A percentile compares a stretch with the other conserved stretches of the same genome.
phyloP scores from a whole-genome alignment of 2,888 invertebrate genomes.

The Drosophila kuntzei region DNA sequence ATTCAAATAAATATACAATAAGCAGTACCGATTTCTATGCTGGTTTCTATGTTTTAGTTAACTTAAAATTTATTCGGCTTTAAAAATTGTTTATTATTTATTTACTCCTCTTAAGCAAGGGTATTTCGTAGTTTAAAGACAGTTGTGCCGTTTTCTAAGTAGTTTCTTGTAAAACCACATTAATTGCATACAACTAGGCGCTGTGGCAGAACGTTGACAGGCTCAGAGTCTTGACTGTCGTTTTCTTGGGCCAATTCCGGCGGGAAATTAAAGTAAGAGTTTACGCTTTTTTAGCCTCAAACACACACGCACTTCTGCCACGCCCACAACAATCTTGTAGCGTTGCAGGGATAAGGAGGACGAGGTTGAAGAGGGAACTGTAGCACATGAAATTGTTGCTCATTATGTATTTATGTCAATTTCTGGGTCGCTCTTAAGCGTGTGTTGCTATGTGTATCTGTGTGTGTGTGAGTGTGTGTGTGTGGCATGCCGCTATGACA shows the following conservation, averaged over 20 bases:
- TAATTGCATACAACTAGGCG: conserved; percentile 73
- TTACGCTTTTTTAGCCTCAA: conserved; percentile 73
- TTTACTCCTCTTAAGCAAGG: conserved; percentile 6
- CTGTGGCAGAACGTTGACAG: conserved; percentile 65
- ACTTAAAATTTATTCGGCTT: too few relatives aligned
- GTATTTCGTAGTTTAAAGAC: conserved; percentile 17
- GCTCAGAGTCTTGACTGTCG: conserved; percentile 54
- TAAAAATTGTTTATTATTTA: background rate
- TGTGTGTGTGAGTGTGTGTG: conserved; percentile 28
- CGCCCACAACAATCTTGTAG: conserved; percentile 39
- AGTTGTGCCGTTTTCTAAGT: conserved; percentile 25
- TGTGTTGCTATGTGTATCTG: conserved; percentile 8
- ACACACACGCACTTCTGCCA: conserved; percentile 59
- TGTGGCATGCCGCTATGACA: conserved; percentile 68
- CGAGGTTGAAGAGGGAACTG: conserved; percentile 4
- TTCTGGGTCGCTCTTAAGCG: conserved; percentile 64
- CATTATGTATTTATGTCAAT: conserved; percentile 79
- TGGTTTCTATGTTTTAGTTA: too few relatives aligned
- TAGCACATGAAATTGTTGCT: conserved; percentile 71
- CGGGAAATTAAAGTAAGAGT: conserved; percentile 80
- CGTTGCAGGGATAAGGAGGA: background rate
- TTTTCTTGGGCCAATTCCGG: conserved; percentile 67
- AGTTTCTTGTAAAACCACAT: conserved; percentile 61
- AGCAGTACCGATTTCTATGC: too few relatives aligned
- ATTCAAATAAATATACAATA: too few relatives aligned